phyloP scores from a whole-genome alignment of 2,888 invertebrate species.

The Osmoderma eremita region DNA sequence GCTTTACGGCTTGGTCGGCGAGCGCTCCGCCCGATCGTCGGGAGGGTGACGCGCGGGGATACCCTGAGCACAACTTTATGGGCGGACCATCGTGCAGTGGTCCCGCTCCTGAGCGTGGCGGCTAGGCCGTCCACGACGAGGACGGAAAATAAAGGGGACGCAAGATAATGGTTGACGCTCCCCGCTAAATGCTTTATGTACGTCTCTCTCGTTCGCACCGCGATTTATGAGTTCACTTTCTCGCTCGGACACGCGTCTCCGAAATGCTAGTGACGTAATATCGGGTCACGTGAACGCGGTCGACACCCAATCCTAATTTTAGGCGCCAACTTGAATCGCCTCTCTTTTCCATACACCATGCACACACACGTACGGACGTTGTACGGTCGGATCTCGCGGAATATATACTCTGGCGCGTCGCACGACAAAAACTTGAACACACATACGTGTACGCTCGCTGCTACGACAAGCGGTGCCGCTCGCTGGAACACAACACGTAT shows the following conservation, averaged over 20 bases:
- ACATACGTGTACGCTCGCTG: background rate
- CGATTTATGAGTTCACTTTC: conserved; percentile 64
- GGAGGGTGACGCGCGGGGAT: conserved; percentile 53
- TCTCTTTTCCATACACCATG: conserved; percentile 25
- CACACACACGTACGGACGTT: background rate
- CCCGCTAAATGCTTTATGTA: conserved; percentile 66
- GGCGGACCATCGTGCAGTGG: conserved; percentile 64
- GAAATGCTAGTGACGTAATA: conserved; percentile 61
- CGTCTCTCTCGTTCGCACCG: conserved; percentile 64
- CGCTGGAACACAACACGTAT: conserved; percentile 20
- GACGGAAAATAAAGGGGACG: conserved; percentile 58
- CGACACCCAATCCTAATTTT: conserved; percentile 61
- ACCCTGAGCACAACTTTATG: conserved; percentile 61
- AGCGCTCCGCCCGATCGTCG: conserved; percentile 60
- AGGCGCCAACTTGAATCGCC: conserved; percentile 61
- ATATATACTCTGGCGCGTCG: background rate
- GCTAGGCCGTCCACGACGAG: conserved; percentile 52
- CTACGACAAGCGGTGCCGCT: conserved; percentile 12
- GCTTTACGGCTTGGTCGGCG: conserved; percentile 63
- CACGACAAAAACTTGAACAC: conserved; percentile 12
- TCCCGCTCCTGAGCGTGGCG: conserved; percentile 59
- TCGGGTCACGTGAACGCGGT: conserved; percentile 58
- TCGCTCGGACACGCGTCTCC: conserved; percentile 63
- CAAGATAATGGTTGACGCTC: conserved; percentile 66
- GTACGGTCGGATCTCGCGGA: no score